phyloP scores from a whole-genome alignment of 2,113 vertebrate species.

The Mesembrinibis cayennensis region DNA sequence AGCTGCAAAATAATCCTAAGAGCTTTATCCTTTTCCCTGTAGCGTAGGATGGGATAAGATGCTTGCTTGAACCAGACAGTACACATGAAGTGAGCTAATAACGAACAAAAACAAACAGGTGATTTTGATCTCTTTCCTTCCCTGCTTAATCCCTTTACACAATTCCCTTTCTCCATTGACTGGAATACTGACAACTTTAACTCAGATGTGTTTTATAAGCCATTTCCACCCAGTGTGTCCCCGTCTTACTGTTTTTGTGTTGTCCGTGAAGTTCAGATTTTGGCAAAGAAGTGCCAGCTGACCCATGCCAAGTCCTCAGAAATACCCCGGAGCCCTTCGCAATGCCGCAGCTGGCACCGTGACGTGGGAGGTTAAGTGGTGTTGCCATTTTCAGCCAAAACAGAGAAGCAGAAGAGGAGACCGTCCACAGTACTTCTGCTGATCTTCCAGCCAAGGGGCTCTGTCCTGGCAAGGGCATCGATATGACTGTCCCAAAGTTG shows the following conservation, averaged over 20 bases:
- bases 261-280: not conserved
- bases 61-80: not conserved
- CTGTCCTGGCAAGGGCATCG: not conserved
- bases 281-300: not conserved
- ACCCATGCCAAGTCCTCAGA: rapidly evolving
- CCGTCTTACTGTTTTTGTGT: not conserved
- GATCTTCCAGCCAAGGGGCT: not conserved
- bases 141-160: not conserved
- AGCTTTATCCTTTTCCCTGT: not conserved
- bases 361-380: rapidly evolving
- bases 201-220: not conserved
- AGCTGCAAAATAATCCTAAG: not conserved
- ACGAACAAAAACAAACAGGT: not conserved
- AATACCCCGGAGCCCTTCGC: not conserved
- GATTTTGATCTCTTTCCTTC: not conserved
- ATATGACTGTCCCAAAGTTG: not conserved
- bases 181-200: not conserved
- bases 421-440: not conserved
- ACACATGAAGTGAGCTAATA: not conserved
- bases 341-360: rapidly evolving
- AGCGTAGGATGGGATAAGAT: not conserved
- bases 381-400: not conserved
- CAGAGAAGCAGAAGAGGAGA: not conserved
- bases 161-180: not conserved
- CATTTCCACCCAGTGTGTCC: not conserved